Conservation (phyloP, 2,888 invertebrate species). For the Nipponacmea schrenckii region DNA sequence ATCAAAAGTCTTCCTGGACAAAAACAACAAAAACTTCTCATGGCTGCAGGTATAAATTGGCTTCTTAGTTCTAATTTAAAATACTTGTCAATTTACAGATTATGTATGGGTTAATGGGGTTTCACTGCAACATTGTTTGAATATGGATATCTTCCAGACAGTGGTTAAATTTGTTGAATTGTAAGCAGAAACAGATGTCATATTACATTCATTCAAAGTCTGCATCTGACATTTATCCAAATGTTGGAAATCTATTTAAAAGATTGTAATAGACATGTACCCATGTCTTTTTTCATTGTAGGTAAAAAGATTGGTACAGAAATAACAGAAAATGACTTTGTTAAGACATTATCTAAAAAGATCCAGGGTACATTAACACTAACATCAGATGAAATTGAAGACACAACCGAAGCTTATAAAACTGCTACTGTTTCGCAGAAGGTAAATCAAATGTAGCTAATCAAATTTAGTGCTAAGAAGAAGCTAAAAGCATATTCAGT, state of each 20-base stretch:
- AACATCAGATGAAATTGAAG: conserved; percentile 50
- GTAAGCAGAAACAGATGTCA: too few species aligned
- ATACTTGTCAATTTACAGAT: too few species aligned
- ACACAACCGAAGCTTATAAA: conserved; percentile 47
- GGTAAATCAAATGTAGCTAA: conserved; percentile 36
- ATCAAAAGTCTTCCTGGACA: conserved; percentile 51
- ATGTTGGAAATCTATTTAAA: too few species aligned
- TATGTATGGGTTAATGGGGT: too few species aligned
- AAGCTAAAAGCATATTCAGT: too few species aligned
- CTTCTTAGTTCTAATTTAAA: neutral
- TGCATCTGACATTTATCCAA: too few species aligned
- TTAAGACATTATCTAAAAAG: conserved; percentile 57
- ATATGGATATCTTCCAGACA: too few species aligned
- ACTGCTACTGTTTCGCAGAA: conserved; percentile 51
- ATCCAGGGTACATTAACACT: conserved; percentile 60
- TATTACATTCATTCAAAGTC: too few species aligned
- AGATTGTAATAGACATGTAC: too few species aligned
- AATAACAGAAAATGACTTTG: conserved; percentile 62
- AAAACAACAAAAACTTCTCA: conserved; percentile 54
- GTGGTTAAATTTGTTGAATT: too few species aligned
- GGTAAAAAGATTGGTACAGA: conserved; percentile 54
- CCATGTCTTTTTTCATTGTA: conserved; percentile 18
- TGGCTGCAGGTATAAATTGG: conserved; percentile 62
- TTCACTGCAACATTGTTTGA: too few species aligned
- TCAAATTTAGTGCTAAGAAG: too few species aligned